Evolutionary conservation across 2,888 invertebrate genomes (phyloP).

Genomic region (Glomeris marginata): DNA sequence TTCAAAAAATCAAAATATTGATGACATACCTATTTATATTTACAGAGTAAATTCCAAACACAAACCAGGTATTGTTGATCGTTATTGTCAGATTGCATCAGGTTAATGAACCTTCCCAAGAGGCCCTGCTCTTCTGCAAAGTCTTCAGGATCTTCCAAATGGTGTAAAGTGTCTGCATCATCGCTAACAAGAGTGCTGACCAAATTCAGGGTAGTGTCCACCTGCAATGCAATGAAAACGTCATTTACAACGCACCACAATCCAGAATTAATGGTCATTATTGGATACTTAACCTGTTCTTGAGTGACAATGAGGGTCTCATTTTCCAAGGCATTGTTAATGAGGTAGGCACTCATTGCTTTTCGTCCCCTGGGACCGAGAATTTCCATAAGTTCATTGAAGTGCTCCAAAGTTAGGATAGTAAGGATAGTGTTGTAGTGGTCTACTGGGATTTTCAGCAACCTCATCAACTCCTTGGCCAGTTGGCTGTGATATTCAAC

Average conservation of each 20-base stretch:
- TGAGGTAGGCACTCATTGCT: constrained; percentile 70
- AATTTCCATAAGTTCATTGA: constrained; percentile 66
- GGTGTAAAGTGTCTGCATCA: constrained; percentile 53
- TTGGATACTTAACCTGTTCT: constrained; percentile 50
- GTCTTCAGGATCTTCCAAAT: constrained; percentile 75
- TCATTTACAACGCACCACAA: background rate
- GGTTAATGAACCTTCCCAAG: constrained; percentile 46
- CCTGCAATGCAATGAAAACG: constrained; percentile 31
- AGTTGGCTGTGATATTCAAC: constrained; percentile 65
- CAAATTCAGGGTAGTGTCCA: constrained; percentile 60
- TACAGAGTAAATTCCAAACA: background rate
- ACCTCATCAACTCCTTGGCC: constrained; percentile 80
- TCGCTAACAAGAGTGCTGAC: constrained; percentile 74
- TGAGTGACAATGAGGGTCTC: constrained; percentile 74
- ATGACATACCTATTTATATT: no score
- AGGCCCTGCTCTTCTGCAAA: constrained; percentile 90
- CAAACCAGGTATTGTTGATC: constrained; percentile 42
- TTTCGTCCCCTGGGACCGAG: constrained; percentile 69
- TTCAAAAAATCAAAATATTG: no score
- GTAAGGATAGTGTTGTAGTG: constrained; percentile 84
- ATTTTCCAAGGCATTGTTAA: constrained; percentile 77
- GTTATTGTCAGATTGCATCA: constrained; percentile 33
- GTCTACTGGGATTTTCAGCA: constrained; percentile 87
- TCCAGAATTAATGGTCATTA: background rate
- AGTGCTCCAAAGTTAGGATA: constrained; percentile 72